Evolutionary conservation across 1,140 invertebrate species (phyloP).

Genomic region (Anoplophora glabripennis): DNA sequence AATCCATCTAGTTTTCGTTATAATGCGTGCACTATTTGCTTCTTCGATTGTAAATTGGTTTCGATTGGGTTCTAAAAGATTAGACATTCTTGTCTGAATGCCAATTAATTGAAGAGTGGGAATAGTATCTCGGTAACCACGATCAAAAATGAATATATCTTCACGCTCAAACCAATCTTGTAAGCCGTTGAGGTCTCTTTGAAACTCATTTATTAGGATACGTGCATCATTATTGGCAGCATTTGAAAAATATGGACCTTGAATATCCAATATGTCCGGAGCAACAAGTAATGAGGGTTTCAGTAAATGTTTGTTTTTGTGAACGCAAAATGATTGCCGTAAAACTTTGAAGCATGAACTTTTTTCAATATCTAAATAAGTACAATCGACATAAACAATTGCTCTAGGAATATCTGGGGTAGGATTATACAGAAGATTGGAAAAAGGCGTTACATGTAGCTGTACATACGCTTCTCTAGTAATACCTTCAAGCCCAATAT

Average conservation of each 20-base stretch:
- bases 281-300: not conserved
- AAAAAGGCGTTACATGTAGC: not conserved
- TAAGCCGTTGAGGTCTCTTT: not conserved
- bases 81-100: too few species aligned
- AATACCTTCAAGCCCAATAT: too few species aligned
- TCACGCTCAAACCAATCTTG: too few species aligned
- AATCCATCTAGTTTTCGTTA: not conserved
- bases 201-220: not conserved
- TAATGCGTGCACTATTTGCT: not conserved
- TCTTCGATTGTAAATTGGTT: too few species aligned
- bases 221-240: not conserved
- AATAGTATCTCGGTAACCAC: too few species aligned
- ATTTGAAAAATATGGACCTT: too few species aligned
- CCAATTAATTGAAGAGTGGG: too few species aligned
- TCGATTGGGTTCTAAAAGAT: too few species aligned
- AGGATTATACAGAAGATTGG: not conserved
- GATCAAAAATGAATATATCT: too few species aligned
- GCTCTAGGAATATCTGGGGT: not conserved
- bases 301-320: not conserved
- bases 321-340: not conserved
- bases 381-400: too few species aligned
- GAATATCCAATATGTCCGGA: too few species aligned
- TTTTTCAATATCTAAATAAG: not conserved
- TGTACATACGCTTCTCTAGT: too few species aligned
- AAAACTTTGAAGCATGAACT: not conserved